phyloP scores from a whole-genome alignment of 1,140 invertebrate genomes.

The Drosophila ficusphila region DNA sequence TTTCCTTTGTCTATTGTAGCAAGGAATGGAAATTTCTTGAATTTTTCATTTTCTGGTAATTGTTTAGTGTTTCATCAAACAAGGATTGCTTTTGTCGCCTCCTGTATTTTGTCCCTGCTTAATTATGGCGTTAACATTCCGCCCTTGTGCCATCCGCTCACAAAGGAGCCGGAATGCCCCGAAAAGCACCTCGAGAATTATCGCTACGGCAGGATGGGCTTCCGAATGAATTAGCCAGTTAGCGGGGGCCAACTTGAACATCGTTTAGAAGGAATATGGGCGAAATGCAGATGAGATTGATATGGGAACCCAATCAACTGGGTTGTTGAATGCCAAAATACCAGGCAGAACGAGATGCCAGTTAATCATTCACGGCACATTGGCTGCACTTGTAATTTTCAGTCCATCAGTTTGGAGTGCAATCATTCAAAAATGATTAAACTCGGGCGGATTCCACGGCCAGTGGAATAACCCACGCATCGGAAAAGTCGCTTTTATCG shows the following conservation, averaged over 20 bases:
- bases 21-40: conserved; percentile 43
- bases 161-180: conserved; percentile 11
- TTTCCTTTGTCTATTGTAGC: conserved; percentile 45
- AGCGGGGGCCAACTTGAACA: conserved; percentile 3
- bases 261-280: not conserved
- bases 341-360: conserved; percentile 4
- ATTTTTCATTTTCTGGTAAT: conserved; percentile 47
- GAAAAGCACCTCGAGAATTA: conserved; percentile 25
- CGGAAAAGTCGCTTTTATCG: conserved; percentile 28
- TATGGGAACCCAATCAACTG: not conserved
- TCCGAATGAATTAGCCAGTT: conserved; percentile 20
- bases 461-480: not conserved
- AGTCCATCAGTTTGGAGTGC: conserved; percentile 15
- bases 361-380: conserved; percentile 59
- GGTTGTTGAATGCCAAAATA: not conserved
- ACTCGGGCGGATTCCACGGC: conserved; percentile 5
- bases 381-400: conserved; percentile 43
- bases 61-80: conserved; percentile 55
- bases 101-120: conserved; percentile 44
- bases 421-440: conserved; percentile 60
- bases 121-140: conserved; percentile 56
- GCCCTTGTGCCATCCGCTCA: conserved; percentile 28
- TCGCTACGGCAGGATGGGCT: conserved; percentile 3
- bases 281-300: conserved; percentile 23
- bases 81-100: conserved; percentile 47